Conservation (phyloP, 2,888 invertebrate genomes). For the Drosophila rellima region DNA sequence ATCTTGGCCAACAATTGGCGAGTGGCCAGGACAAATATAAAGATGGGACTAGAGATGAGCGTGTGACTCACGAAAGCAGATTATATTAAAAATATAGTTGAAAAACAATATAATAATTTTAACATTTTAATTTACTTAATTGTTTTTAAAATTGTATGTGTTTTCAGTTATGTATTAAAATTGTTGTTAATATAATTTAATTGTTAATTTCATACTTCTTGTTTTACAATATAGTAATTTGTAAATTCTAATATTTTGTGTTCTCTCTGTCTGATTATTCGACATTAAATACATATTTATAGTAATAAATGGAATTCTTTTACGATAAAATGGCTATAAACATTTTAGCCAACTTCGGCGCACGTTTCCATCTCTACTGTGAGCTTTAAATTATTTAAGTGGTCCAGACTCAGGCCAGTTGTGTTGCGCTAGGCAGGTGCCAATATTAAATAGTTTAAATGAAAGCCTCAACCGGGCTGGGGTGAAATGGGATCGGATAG, state of each 20-base stretch:
- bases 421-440: slow-evolving; percentile 60
- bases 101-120: no score
- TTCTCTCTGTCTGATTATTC: no score
- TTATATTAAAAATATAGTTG: no score
- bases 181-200: no score
- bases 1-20: slow-evolving; percentile 50
- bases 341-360: slow-evolving; percentile 2
- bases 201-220: neutral
- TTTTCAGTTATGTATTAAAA: no score
- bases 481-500: neutral
- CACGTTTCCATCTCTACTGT: slow-evolving; percentile 34
- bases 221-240: neutral
- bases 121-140: no score
- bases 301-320: neutral
- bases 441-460: slow-evolving; percentile 78
- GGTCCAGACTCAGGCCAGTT: slow-evolving; percentile 27
- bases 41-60: neutral
- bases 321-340: neutral
- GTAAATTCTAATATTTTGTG: neutral
- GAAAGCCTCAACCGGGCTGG: slow-evolving; percentile 40
- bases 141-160: no score
- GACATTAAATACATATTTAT: no score
- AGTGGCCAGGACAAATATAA: slow-evolving; percentile 2
- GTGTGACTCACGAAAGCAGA: slow-evolving; percentile 17
- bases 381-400: slow-evolving; percentile 68